These are phyloP conservation scores for Montipora foliosa DNA, from an alignment of 64 coral and sea anemone genomes.

Conservation along the genomic window DNA sequence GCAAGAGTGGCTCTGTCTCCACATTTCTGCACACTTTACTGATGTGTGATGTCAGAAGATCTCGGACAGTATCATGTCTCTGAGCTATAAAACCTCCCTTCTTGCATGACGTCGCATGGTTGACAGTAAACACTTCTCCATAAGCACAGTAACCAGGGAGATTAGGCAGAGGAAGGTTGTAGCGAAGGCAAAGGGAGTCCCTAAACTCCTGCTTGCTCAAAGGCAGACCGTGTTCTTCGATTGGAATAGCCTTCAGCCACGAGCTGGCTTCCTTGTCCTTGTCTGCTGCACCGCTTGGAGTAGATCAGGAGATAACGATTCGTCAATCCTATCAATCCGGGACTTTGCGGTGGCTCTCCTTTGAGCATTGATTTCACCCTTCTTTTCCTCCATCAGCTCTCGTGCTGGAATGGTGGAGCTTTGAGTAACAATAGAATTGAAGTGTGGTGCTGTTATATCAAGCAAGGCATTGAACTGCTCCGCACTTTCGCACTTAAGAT, in stretches of 20 bases:
- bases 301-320: constrained; percentile 50
- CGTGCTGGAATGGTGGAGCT: not conserved
- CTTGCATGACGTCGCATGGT: constrained; percentile 28
- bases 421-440: constrained; percentile 33
- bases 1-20: constrained; percentile 54
- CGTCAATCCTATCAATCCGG: constrained; percentile 57
- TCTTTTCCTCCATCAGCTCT: constrained; percentile 3
- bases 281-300: constrained; percentile 52
- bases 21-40: constrained; percentile 67
- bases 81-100: constrained; percentile 30
- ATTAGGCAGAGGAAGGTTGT: constrained; percentile 57
- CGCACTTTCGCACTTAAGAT: constrained; percentile 60
- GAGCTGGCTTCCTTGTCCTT: constrained; percentile 52
- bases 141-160: constrained; percentile 45
- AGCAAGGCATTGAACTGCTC: constrained; percentile 57
- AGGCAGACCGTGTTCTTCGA: not conserved
- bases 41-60: constrained; percentile 34
- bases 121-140: constrained; percentile 28
- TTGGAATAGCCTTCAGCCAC: constrained; percentile 32
- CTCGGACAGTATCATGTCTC: constrained; percentile 21
- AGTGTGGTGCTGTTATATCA: constrained; percentile 63
- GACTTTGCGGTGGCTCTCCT: constrained; percentile 25
- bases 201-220: constrained; percentile 35
- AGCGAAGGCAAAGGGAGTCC: constrained; percentile 55
- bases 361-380: constrained; percentile 9